These are phyloP conservation scores for Acholoe squamosa DNA, from an alignment of 2,888 invertebrate species.

Conservation along the genomic window DNA sequence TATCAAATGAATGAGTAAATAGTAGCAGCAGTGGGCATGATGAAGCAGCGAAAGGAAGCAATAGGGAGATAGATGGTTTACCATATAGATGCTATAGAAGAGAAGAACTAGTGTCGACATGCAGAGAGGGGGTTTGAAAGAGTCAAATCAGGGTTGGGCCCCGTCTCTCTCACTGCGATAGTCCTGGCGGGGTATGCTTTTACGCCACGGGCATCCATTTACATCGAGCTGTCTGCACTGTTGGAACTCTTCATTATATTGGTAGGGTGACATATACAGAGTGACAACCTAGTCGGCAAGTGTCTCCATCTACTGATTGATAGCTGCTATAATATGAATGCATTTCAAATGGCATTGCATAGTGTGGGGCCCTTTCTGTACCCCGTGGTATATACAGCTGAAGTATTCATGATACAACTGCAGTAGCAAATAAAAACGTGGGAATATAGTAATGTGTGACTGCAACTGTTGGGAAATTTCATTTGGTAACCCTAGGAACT, in stretches of 20 bases:
- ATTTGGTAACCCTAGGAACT: not conserved
- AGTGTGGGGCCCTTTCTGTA: not conserved
- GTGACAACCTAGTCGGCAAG: slow-evolving; percentile 13
- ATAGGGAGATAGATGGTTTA: too few species aligned
- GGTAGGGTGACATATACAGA: slow-evolving; percentile 15
- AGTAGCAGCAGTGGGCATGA: too few species aligned
- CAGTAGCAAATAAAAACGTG: not conserved
- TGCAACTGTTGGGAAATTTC: not conserved
- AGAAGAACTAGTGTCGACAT: too few species aligned
- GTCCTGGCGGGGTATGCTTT: not conserved
- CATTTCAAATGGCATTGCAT: not conserved
- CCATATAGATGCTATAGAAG: too few species aligned
- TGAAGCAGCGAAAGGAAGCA: too few species aligned
- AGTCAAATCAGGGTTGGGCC: not conserved
- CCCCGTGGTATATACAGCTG: not conserved
- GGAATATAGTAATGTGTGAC: not conserved
- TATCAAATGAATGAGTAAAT: too few species aligned
- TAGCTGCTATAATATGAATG: slow-evolving; percentile 1
- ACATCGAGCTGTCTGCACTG: not conserved
- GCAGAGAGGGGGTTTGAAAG: too few species aligned
- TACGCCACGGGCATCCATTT: slow-evolving; percentile 11
- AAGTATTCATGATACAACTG: slow-evolving; percentile 13
- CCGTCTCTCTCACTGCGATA: not conserved
- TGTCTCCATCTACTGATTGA: not conserved
- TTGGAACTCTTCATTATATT: slow-evolving; percentile 11